Evolutionary conservation across 1,140 invertebrate genomes (phyloP), one percentile per base, ranked within the genome.

Genomic region (Heliconius nattereri): DNA sequence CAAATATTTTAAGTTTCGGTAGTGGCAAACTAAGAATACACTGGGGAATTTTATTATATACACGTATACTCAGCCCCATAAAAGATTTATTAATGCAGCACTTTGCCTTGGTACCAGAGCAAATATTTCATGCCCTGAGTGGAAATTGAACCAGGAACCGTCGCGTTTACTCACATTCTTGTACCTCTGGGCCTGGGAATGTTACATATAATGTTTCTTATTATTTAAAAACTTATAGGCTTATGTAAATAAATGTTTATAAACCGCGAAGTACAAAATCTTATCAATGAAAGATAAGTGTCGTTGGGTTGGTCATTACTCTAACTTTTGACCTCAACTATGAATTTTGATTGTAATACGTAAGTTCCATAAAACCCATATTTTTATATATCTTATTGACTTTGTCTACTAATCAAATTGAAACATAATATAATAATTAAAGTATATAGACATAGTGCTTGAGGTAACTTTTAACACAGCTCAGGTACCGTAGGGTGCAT

Each of bases 231-330:
- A 66, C 23, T 16, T 13, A 26, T 40, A 72, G 35, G 71, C 71
- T 37, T 40, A 72, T 72, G n/a, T 72, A 37, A 72, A 72, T 72
- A 72, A 20, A 37, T 37, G 71, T 40, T 20, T 26, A 26, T 29
- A 26, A 72, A 8, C 71, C 71, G 29, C 32, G 71, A 72, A 37
- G 54, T 78, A 78, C 57, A 35, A 73, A 78, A 78, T 78, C 35
- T 74, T 78, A 74, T 74, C 73, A 74, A 66, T 57, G 52, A 66
- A 73, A 73, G 71, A 78, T 80, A 75, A 73, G 60, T 11, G 76
- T 54, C 54, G 74, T 75, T 40, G 2, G 45, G 40, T 29, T 77
- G 76, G 76, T 77, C 76, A 54, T 77, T 77, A 71, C 70, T 77
- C 70, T 54, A 77, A 77, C 76, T 72, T 77, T 77, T 77, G 70